These are phyloP conservation scores for Cosmia trapezina DNA, from an alignment of 2,888 invertebrate genomes.

Conservation along the genomic window DNA sequence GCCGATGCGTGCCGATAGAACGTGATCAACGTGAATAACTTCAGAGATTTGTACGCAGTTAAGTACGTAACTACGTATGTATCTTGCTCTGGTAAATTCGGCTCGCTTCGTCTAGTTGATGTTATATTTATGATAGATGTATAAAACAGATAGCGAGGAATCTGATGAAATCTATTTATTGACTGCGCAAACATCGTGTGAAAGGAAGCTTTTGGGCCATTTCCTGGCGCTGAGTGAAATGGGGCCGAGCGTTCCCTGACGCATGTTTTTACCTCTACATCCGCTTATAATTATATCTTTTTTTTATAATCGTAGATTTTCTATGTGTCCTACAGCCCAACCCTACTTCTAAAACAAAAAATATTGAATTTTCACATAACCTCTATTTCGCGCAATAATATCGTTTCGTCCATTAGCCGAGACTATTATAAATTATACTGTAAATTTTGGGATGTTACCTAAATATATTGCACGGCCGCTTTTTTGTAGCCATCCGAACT, in stretches of 20 bases:
- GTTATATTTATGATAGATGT: slow-evolving; percentile 76
- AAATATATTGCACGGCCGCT: too few relatives aligned
- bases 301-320: slow-evolving; percentile 71
- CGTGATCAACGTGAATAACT: slow-evolving; percentile 21
- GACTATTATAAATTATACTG: background rate
- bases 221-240: slow-evolving; percentile 87
- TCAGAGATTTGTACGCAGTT: slow-evolving; percentile 8
- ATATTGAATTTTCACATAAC: background rate
- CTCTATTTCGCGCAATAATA: background rate
- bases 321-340: slow-evolving; percentile 17
- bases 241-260: slow-evolving; percentile 83
- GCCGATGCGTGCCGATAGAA: background rate
- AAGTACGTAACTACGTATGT: slow-evolving; percentile 1
- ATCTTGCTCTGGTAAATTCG: slow-evolving; percentile 25
- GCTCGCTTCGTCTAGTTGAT: slow-evolving; percentile 61
- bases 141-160: slow-evolving; percentile 76
- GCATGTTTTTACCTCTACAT: slow-evolving; percentile 84
- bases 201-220: slow-evolving; percentile 86
- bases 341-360: background rate
- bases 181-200: slow-evolving; percentile 85
- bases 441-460: too few relatives aligned
- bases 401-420: background rate
- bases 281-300: slow-evolving; percentile 78
- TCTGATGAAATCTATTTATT: slow-evolving; percentile 85
- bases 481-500: too few relatives aligned